Conservation (phyloP, 2,113 vertebrate species). For the Charina bottae region DNA sequence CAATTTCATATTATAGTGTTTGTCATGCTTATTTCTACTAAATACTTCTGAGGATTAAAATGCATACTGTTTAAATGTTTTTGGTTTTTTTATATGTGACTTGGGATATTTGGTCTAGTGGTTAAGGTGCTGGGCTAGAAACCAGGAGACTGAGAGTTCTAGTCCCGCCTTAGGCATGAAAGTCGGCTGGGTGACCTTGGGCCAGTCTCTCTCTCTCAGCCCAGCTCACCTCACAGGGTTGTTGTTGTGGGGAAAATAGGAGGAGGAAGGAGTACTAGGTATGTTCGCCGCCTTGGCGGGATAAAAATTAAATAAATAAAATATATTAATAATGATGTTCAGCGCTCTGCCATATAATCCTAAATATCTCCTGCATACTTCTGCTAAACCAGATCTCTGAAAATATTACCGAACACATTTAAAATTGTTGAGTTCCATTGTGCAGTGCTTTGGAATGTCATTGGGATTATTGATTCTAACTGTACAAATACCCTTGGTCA, state of each 20-base stretch:
- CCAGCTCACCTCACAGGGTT: too few relatives aligned
- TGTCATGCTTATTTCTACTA: background rate
- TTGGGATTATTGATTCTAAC: slow-evolving; percentile 59
- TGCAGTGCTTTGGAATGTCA: slow-evolving; percentile 63
- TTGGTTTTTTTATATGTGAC: too few relatives aligned
- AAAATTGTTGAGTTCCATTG: slow-evolving; percentile 56
- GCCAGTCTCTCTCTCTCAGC: too few relatives aligned
- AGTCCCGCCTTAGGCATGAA: too few relatives aligned
- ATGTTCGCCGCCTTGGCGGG: too few relatives aligned
- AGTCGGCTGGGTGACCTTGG: too few relatives aligned
- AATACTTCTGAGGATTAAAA: background rate
- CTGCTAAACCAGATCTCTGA: slow-evolving; percentile 48
- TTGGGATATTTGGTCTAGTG: too few relatives aligned
- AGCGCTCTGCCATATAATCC: background rate
- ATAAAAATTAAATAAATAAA: too few relatives aligned
- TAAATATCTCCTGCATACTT: slow-evolving; percentile 24
- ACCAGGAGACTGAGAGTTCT: too few relatives aligned
- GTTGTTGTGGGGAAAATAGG: too few relatives aligned
- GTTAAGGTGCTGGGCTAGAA: too few relatives aligned
- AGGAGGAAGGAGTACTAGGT: too few relatives aligned
- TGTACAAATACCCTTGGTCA: slow-evolving; percentile 61
- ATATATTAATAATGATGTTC: slow-evolving; percentile 50
- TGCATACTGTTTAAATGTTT: slow-evolving; percentile 43
- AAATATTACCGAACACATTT: slow-evolving; percentile 62
- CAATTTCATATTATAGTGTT: background rate